These are phyloP conservation scores for Andricus quercusramuli DNA, from an alignment of 2,888 invertebrate species.

Conservation along the genomic window DNA sequence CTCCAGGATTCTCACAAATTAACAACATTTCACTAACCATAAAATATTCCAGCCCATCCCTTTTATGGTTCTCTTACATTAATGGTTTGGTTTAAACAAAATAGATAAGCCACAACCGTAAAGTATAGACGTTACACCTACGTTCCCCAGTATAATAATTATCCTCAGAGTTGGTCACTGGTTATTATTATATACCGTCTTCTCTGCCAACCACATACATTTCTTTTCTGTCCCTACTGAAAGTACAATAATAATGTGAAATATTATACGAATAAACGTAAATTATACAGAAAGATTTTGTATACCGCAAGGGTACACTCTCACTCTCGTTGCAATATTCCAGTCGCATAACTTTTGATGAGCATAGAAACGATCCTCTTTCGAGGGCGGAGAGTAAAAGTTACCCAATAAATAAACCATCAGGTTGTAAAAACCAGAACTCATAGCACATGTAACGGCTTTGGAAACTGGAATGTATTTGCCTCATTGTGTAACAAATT, in stretches of 20 bases:
- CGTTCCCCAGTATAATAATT: constrained; percentile 36
- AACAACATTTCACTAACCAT: constrained; percentile 35
- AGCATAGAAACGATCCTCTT: constrained; percentile 32
- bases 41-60: constrained; percentile 30
- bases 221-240: constrained; percentile 11
- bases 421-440: constrained; percentile 20
- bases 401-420: constrained; percentile 36
- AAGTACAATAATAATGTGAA: constrained; percentile 29
- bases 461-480: constrained; percentile 29
- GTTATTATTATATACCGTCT: constrained; percentile 27
- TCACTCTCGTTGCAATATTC: constrained; percentile 7
- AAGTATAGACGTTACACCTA: constrained; percentile 37
- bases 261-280: constrained; percentile 24
- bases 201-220: constrained; percentile 30
- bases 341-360: constrained; percentile 29
- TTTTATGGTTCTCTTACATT: constrained; percentile 35
- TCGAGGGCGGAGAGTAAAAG: constrained; percentile 33
- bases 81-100: constrained; percentile 35
- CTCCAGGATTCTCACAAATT: constrained; percentile 32
- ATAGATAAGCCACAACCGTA: constrained; percentile 39
- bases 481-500: constrained; percentile 36
- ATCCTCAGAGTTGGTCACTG: constrained; percentile 12
- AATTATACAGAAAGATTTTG: constrained; percentile 27
- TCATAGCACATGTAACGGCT: constrained; percentile 24
- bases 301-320: background rate